These are phyloP conservation scores for Sebastes jordani DNA, from an alignment of 2,797 vertebrate genomes.

Conservation along the genomic window DNA sequence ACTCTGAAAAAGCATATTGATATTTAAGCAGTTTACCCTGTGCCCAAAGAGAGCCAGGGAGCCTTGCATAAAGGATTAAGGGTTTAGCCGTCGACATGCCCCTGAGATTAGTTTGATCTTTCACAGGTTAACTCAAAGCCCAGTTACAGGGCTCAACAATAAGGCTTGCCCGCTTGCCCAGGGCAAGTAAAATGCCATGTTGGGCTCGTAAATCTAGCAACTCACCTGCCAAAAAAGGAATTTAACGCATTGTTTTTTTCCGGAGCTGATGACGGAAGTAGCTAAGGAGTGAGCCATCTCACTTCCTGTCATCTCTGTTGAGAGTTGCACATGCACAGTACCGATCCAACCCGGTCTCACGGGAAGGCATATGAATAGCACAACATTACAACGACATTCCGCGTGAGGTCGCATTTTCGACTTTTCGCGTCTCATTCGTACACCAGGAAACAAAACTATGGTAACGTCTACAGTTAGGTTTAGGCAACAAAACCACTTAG, in stretches of 20 bases:
- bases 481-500: too few species aligned
- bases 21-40: slow-evolving; percentile 60
- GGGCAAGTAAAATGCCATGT: background rate
- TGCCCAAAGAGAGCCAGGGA: slow-evolving; percentile 15
- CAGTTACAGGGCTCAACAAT: background rate
- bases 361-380: background rate
- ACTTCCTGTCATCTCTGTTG: background rate
- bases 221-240: background rate
- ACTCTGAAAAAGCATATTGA: slow-evolving; percentile 52
- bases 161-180: background rate
- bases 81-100: slow-evolving; percentile 65
- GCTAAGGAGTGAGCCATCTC: background rate
- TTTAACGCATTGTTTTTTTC: background rate
- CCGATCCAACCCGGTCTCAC: background rate
- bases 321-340: background rate
- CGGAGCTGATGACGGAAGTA: background rate
- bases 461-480: too few species aligned
- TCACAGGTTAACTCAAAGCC: slow-evolving; percentile 58
- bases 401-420: too few species aligned
- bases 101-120: slow-evolving; percentile 71
- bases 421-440: too few species aligned
- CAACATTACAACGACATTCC: too few species aligned
- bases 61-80: slow-evolving; percentile 63
- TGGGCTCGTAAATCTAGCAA: background rate
- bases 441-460: too few species aligned